phyloP scores from a whole-genome alignment of 2,888 invertebrate genomes.

The Nomada fabriciana region DNA sequence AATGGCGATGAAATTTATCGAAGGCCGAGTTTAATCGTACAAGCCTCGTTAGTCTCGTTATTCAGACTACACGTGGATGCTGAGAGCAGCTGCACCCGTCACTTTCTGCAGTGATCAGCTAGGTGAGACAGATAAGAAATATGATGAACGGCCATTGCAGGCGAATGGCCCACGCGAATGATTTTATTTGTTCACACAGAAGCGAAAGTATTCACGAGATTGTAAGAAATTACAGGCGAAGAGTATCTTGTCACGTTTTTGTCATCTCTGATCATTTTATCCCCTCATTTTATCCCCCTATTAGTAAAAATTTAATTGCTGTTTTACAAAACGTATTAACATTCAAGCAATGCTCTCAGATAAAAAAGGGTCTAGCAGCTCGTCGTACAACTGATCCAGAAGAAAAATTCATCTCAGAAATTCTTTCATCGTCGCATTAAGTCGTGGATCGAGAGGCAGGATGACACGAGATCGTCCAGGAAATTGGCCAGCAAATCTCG shows the following conservation, averaged over 20 bases:
- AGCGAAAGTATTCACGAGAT: constrained; percentile 14
- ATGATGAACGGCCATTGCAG: constrained; percentile 68
- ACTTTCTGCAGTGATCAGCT: constrained; percentile 66
- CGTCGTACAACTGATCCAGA: constrained; percentile 3
- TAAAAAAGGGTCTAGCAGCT: constrained; percentile 1
- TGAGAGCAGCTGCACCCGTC: constrained; percentile 69
- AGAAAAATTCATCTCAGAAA: constrained; percentile 43
- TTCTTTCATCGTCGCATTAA: constrained; percentile 50
- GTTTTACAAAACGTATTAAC: no score
- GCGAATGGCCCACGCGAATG: constrained; percentile 48
- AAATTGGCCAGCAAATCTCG: constrained; percentile 50
- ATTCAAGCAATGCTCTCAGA: not conserved
- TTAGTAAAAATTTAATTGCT: not conserved
- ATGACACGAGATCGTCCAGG: constrained; percentile 48
- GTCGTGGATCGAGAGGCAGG: not conserved
- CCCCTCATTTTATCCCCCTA: no score
- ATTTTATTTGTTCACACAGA: constrained; percentile 61
- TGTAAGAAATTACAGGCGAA: constrained; percentile 17
- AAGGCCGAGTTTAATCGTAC: constrained; percentile 54
- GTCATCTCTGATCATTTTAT: no score
- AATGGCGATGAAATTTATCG: constrained; percentile 56
- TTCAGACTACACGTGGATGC: constrained; percentile 66
- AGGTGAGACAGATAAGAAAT: constrained; percentile 66
- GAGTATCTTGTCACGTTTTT: not conserved
- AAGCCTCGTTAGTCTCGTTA: constrained; percentile 67